A percentile compares a stretch with the other conserved stretches of the same genome.
Evolutionary conservation across 2,113 vertebrate genomes (phyloP).

Genomic region (Raja brachyura): DNA sequence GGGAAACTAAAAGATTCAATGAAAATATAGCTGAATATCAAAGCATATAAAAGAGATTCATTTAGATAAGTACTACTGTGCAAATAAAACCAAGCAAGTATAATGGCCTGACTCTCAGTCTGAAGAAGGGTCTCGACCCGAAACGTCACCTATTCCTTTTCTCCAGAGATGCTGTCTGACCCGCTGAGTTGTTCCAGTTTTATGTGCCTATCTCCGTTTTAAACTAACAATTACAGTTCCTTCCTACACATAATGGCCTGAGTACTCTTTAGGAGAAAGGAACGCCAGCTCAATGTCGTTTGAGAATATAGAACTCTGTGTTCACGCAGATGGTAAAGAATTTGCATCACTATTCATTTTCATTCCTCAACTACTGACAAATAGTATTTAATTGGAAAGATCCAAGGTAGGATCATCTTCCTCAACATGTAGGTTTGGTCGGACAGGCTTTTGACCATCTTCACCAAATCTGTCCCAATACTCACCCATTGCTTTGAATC

Average conservation of each 20-base stretch:
- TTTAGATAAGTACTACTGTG: background rate
- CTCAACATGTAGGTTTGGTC: background rate
- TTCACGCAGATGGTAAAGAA: background rate
- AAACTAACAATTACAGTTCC: no score
- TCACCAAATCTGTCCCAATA: background rate
- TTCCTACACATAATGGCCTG: background rate
- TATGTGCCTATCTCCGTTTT: no score
- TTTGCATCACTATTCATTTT: background rate
- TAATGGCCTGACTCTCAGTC: background rate
- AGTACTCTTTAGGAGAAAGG: background rate
- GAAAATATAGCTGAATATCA: background rate
- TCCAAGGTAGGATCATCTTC: background rate
- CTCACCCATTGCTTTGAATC: background rate
- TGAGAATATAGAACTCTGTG: background rate
- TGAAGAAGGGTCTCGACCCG: no score
- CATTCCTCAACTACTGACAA: background rate
- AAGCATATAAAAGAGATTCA: constrained; percentile 5
- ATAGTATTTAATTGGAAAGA: background rate
- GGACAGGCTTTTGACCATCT: background rate
- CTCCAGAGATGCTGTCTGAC: no score
- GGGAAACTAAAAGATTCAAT: background rate
- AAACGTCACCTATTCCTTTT: no score
- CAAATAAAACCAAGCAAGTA: background rate
- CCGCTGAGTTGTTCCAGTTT: no score
- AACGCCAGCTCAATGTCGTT: background rate